Evolutionary conservation across 37 sponge, comb jelly and placozoan genomes (phyloP).

Genomic region (Haliclona indistincta): DNA sequence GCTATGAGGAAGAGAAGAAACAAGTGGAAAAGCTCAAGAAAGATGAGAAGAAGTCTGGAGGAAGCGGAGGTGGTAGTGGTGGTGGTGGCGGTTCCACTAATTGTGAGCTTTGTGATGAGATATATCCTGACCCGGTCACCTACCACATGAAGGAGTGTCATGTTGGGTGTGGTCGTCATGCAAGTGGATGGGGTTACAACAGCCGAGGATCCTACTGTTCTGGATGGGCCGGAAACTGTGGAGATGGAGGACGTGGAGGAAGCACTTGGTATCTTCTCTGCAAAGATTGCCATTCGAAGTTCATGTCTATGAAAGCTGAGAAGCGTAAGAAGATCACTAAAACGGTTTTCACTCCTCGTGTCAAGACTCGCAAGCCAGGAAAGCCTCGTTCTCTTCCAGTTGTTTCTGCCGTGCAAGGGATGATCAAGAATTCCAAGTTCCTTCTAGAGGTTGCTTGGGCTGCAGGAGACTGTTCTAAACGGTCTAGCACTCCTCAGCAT

Average conservation of each 20-base stretch:
- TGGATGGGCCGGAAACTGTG: slow-evolving; percentile 99
- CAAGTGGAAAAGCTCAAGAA: slow-evolving; percentile 63
- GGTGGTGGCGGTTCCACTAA: slow-evolving; percentile 60
- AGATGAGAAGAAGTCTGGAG: slow-evolving; percentile 50
- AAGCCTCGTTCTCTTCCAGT: slow-evolving; percentile 63
- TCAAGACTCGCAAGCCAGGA: slow-evolving; percentile 68
- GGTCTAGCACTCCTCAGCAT: slow-evolving; percentile 7
- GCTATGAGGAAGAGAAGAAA: slow-evolving; percentile 68
- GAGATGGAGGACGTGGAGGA: slow-evolving; percentile 93
- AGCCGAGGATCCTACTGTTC: slow-evolving; percentile 89
- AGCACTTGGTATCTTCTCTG: slow-evolving; percentile 99
- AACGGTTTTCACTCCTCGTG: slow-evolving; percentile 16
- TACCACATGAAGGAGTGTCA: slow-evolving; percentile 96
- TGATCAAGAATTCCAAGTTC: slow-evolving; percentile 84
- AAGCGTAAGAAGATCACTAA: slow-evolving; percentile 54
- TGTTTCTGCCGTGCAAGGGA: slow-evolving; percentile 54
- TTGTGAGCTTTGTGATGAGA: slow-evolving; percentile 93
- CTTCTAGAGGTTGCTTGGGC: slow-evolving; percentile 70
- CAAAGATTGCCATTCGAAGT: slow-evolving; percentile 85
- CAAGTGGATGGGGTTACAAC: slow-evolving; percentile 98
- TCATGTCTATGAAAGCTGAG: slow-evolving; percentile 74
- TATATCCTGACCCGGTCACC: slow-evolving; percentile 89
- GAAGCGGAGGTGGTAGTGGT: slow-evolving; percentile 39
- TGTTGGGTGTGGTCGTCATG: slow-evolving; percentile 88
- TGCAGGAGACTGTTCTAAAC: slow-evolving; percentile 11